Evolutionary conservation across 2,888 invertebrate species (phyloP).

Genomic region (Platyscelio sp.): DNA sequence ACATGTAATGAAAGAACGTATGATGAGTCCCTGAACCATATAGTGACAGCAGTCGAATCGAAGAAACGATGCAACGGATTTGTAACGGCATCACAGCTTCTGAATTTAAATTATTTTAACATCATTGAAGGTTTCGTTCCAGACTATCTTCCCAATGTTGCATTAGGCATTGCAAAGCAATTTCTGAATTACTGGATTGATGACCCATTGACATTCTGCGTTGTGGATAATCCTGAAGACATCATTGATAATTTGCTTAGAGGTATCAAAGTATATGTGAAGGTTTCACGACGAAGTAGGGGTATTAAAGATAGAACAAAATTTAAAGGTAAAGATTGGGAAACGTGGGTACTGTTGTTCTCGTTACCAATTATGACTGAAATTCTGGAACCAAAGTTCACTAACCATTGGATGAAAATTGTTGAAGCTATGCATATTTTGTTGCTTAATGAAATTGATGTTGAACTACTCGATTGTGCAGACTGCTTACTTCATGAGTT

Average conservation of each 20-base stretch:
- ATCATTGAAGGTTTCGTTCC: neutral
- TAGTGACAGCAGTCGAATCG: neutral
- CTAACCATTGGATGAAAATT: neutral
- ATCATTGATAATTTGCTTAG: neutral
- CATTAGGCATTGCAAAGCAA: neutral
- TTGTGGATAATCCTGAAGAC: neutral
- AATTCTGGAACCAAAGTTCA: too few relatives aligned
- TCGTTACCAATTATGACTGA: neutral
- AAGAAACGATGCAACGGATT: neutral
- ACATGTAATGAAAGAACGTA: neutral
- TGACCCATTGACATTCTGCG: neutral
- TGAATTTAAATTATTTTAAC: neutral
- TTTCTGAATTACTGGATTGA: neutral
- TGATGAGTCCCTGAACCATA: neutral
- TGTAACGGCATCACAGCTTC: neutral
- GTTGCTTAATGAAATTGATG: neutral
- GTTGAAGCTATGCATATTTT: neutral
- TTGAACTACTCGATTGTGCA: neutral
- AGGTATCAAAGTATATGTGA: neutral
- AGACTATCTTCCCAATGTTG: neutral
- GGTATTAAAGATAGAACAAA: neutral
- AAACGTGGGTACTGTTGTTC: neutral
- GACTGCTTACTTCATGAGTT: neutral
- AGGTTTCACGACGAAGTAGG: neutral
- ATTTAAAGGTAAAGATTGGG: constrained; percentile 2